Base-by-base conservation (phyloP, 2,888 invertebrate genomes). In the Rhopalosiphum nymphaeae region DNA sequence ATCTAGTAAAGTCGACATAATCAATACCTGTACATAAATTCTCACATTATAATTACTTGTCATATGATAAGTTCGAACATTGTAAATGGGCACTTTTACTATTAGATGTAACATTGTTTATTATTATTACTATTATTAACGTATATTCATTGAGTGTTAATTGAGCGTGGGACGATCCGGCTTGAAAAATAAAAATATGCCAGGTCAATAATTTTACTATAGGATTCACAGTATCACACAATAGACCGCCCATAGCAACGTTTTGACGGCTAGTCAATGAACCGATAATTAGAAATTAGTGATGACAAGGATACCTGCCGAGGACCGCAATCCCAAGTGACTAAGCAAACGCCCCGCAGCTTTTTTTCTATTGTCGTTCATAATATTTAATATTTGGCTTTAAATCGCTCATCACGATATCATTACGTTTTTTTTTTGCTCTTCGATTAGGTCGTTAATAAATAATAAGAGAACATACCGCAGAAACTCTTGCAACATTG, bases 191-290 rank as follows among this genome's bases (percentile, higher is more conserved):
- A 42, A 89, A 93, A 57, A 90, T 91, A 91, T 91, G 90, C 61
- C 93, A 86, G 89, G 94, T 94, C 89, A 61, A 94, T 91, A 92
- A 42, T 94, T 89, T 67, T 90, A 61, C 90, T 61, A 90, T 67
- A 85, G 57, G 86, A 90, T 85, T 49, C 90, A 93, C 29, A 61
- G 89, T 85, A 85, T 89, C 86, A 57, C 86, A 94, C 94, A 94
- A 94, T 94, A 90, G 94, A 94, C 94, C 94, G 94, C 94, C 94
- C 94, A 94, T 94, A 90, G 94, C 53, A 94, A 90, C 90, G 61
- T 94, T 94, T 91, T 94, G 94, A 94, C 94, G 94, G 94, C 90
- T 94, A 94, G 94, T 94, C 94, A 94, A 94, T 94, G 94, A 94
- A 94, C 56, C 94, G 94, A 94, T 94, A 94, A 94, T 94, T 94